These are phyloP conservation scores for Lepidostoma basale DNA, from an alignment of 1,140 invertebrate genomes.

Conservation along the genomic window DNA sequence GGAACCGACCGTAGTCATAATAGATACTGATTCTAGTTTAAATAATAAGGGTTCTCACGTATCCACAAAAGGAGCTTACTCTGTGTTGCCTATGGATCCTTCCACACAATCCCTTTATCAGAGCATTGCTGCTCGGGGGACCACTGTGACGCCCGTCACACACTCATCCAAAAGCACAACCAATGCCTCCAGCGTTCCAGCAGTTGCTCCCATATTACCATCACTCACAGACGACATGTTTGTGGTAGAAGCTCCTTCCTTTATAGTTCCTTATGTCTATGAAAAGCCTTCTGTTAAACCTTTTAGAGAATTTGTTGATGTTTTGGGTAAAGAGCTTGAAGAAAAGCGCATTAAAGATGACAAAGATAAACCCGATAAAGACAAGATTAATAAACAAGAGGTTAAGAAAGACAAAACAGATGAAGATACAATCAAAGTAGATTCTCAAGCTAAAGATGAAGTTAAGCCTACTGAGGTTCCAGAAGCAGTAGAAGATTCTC, in stretches of 20 bases:
- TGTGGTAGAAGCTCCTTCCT: conserved; percentile 88
- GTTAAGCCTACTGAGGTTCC: conserved; percentile 49
- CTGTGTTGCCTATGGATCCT: conserved; percentile 39
- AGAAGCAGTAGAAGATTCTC: conserved; percentile 48
- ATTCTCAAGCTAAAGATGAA: conserved; percentile 44
- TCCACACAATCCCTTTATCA: conserved; percentile 52
- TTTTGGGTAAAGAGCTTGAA: conserved; percentile 68
- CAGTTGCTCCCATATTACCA: conserved; percentile 68
- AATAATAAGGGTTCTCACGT: conserved; percentile 28
- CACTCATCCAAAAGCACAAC: conserved; percentile 47
- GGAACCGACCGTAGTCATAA: conserved; percentile 78
- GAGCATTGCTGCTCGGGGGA: conserved; percentile 54
- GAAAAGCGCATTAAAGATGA: conserved; percentile 58
- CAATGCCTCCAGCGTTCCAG: conserved; percentile 48
- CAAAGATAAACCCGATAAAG: conserved; percentile 50
- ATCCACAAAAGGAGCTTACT: conserved; percentile 40
- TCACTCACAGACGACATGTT: conserved; percentile 88
- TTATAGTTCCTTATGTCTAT: conserved; percentile 92
- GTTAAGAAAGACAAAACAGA: conserved; percentile 51
- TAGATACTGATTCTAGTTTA: conserved; percentile 77
- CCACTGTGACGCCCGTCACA: conserved; percentile 55
- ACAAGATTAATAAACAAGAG: conserved; percentile 46
- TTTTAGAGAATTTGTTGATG: conserved; percentile 76
- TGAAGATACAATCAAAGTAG: conserved; percentile 18
- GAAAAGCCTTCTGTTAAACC: conserved; percentile 82